Base-by-base conservation (phyloP, 2,888 invertebrate genomes). In the Malachius bipustulatus region DNA sequence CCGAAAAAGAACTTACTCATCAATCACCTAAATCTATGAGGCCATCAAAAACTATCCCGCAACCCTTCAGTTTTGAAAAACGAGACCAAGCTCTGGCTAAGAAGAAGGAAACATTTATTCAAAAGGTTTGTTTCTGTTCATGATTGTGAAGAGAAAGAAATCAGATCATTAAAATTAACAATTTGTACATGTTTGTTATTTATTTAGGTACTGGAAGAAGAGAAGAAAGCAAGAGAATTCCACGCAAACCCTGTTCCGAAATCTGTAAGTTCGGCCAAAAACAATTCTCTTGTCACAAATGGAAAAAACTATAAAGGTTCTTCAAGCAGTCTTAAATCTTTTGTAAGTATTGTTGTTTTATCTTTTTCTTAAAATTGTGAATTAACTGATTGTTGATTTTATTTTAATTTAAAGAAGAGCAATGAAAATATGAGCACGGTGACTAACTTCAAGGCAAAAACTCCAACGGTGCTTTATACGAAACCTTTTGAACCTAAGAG, bases 41-140 rank as follows among this genome's bases (percentile, higher is more conserved):
- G 31, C 33, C 33, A 8, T 28, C 8, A 8, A 6, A 27, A 24
- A n/a, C 15, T n/a, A 32, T 36, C 26, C 47, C 52, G 1, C 31
- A 61, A 35, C 81, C 81, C 9, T 82, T 82, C 50, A 78, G 77
- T 43, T 83, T 84, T 62, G 78, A 78, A 38, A 64, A 70, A 35
- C 59, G 77, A 9, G 71, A 81, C 54, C 72, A 71, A 49, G 60
- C 67, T 36, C 47, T 71, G 14, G 62, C 65, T 33, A 62, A 64
- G 27, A 71, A 67, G 36, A 74, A 71, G 43, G 75, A 80, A 42
- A 69, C 75, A 47, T 67, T 67, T 45, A 70, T 80, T 4, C 69
- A 71, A 42, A 66, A 69, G 42, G 50, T 53, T 26, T 33, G 13
- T 27, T 2, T 13, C 3, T 36, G 4, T 31, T 13, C 27, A 6